Conservation (phyloP, 2,888 invertebrate genomes). For the Noctua pronuba region DNA sequence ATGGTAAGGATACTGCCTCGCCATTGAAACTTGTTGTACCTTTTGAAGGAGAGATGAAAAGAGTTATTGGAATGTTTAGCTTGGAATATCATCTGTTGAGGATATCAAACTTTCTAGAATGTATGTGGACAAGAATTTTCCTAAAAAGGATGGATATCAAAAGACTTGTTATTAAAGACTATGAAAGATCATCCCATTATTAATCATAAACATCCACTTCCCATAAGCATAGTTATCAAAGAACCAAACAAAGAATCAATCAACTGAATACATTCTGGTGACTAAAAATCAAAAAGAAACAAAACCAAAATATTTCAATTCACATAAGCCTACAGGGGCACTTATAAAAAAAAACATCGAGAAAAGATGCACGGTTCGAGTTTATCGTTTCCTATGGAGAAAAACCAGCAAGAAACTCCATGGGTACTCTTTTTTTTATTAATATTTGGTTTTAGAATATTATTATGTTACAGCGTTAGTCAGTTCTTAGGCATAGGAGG, state of each 20-base stretch:
- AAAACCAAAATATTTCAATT: too few relatives aligned
- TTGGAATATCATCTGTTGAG: neutral
- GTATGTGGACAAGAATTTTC: neutral
- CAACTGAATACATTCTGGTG: neutral
- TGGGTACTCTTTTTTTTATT: too few relatives aligned
- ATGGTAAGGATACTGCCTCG: constrained; percentile 83
- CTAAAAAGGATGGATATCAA: neutral
- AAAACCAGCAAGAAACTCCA: too few relatives aligned
- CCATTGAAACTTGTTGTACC: constrained; percentile 88
- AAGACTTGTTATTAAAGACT: neutral
- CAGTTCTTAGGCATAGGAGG: too few relatives aligned
- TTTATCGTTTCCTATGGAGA: too few relatives aligned
- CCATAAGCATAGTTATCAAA: too few relatives aligned
- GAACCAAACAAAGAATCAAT: neutral
- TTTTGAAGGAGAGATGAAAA: constrained; percentile 56
- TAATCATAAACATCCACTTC: neutral
- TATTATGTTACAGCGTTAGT: too few relatives aligned
- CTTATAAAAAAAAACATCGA: too few relatives aligned
- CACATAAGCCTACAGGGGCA: too few relatives aligned
- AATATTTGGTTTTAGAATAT: too few relatives aligned
- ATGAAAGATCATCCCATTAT: neutral
- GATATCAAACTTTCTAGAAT: neutral
- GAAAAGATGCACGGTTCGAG: too few relatives aligned
- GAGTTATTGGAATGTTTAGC: neutral
- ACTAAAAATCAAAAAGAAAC: too few relatives aligned